These are phyloP conservation scores for Ambastaia sidthimunki DNA, from an alignment of 2,797 vertebrate species.

Conservation along the genomic window DNA sequence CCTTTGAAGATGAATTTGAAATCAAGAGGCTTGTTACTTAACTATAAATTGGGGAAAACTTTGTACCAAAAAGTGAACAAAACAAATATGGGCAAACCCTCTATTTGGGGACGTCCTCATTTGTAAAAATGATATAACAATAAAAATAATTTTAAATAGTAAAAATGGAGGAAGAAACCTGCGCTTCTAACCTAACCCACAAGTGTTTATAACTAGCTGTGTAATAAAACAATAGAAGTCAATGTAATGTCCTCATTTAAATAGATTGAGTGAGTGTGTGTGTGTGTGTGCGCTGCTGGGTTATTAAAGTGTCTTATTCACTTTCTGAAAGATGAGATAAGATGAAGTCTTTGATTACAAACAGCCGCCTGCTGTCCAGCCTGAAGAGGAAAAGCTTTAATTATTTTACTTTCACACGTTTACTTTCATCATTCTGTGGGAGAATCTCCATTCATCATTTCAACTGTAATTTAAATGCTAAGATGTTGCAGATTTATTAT, in stretches of 20 bases:
- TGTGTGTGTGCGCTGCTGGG: constrained; percentile 2
- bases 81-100: too few species aligned
- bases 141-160: too few species aligned
- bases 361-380: constrained; percentile 40
- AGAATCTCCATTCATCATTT: neutral
- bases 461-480: neutral
- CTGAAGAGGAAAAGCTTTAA: constrained; percentile 13
- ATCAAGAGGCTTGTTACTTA: too few species aligned
- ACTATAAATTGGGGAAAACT: too few species aligned
- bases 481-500: neutral
- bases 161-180: too few species aligned
- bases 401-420: constrained; percentile 18
- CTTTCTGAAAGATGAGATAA: constrained; percentile 28
- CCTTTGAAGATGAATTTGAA: neutral
- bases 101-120: too few species aligned
- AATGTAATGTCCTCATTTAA: too few species aligned
- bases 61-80: too few species aligned
- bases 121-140: too few species aligned
- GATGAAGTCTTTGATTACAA: constrained; percentile 39
- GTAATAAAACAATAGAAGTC: too few species aligned
- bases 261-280: neutral
- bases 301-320: constrained; percentile 34
- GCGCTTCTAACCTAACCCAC: too few species aligned
- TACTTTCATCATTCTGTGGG: neutral
- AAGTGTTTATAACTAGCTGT: too few species aligned